phyloP scores from a whole-genome alignment of 2,113 vertebrate genomes.

The Origma solitaria region DNA sequence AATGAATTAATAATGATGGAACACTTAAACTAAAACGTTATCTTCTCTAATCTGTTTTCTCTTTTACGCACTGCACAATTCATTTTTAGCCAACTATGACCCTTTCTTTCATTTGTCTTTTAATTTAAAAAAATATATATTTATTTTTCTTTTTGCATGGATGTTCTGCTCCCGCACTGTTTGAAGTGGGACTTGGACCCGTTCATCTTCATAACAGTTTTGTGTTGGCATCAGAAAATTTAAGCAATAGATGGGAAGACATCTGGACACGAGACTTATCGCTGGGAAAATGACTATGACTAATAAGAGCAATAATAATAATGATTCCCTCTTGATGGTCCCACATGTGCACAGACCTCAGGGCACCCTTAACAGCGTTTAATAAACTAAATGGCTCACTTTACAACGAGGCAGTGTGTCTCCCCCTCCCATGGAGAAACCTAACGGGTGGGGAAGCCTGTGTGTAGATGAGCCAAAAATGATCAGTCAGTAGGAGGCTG shows the following conservation, averaged over 20 bases:
- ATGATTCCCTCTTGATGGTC: slow-evolving; percentile 1
- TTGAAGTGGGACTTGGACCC: neutral
- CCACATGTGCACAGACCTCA: slow-evolving; percentile 37
- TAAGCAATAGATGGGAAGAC: neutral
- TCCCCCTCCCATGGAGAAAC: neutral
- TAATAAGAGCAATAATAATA: slow-evolving; percentile 36
- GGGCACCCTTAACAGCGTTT: slow-evolving; percentile 4
- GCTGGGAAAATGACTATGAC: slow-evolving; percentile 41
- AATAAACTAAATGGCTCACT: slow-evolving; percentile 36
- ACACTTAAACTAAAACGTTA: slow-evolving; percentile 62
- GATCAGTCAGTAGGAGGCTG: fast-evolving
- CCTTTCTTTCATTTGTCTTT: slow-evolving; percentile 33
- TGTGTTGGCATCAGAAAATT: neutral
- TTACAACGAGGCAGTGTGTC: neutral
- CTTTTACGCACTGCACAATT: slow-evolving; percentile 22
- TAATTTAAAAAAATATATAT: neutral
- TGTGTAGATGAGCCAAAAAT: neutral
- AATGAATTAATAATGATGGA: slow-evolving; percentile 73
- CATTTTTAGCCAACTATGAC: slow-evolving; percentile 38
- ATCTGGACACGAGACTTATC: neutral
- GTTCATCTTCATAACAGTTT: neutral
- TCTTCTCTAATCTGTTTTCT: slow-evolving; percentile 57
- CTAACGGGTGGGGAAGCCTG: neutral
- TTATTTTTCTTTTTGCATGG: neutral
- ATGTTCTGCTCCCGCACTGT: neutral